phyloP scores from a whole-genome alignment of 2,113 vertebrate species.

The Opisthocomus hoazin region DNA sequence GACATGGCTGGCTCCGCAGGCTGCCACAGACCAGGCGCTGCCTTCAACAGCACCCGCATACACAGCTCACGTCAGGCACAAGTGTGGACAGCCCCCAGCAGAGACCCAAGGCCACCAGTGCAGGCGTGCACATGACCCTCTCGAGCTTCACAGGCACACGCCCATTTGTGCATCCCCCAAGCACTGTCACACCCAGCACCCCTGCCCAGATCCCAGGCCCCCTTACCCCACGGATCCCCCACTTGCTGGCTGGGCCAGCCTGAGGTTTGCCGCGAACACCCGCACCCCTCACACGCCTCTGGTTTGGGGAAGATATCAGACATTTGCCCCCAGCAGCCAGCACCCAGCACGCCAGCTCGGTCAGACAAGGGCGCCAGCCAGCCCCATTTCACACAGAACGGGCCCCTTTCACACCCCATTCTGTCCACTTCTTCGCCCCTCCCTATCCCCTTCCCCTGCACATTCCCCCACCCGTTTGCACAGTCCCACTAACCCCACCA shows the following conservation, averaged over 20 bases:
- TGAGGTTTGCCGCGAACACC: neutral
- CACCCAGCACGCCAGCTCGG: neutral
- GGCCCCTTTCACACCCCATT: neutral
- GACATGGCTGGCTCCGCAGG: neutral
- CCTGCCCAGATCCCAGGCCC: neutral
- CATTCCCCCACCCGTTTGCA: neutral
- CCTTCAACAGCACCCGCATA: neutral
- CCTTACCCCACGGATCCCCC: rapidly evolving
- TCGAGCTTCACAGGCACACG: neutral
- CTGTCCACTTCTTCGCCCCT: neutral
- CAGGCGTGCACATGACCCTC: rapidly evolving
- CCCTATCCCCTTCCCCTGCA: neutral
- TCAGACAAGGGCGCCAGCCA: rapidly evolving
- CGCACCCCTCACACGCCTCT: neutral
- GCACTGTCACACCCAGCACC: rapidly evolving
- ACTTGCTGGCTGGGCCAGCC: neutral
- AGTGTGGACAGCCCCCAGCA: neutral
- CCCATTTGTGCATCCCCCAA: neutral
- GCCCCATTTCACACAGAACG: neutral
- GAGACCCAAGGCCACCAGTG: neutral
- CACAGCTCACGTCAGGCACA: neutral
- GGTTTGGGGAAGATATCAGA: neutral
- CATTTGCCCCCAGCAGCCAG: neutral
- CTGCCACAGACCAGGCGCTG: neutral
- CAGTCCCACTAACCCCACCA: neutral